Evolutionary conservation across 1,140 invertebrate genomes (phyloP), one percentile per base, ranked within the genome.

Genomic region (Drosophila mayri): DNA sequence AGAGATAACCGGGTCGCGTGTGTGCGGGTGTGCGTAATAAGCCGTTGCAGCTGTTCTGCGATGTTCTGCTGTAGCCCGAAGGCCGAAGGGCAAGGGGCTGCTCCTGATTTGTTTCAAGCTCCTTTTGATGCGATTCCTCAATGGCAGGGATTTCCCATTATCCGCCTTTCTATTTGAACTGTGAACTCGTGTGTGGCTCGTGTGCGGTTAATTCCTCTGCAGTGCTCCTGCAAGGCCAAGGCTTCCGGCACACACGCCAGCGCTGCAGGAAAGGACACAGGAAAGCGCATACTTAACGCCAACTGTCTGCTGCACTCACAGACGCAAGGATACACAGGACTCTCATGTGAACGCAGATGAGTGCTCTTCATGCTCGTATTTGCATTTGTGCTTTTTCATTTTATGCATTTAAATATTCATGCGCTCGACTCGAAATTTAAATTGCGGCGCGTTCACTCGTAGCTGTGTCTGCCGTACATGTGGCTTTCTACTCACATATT

Each of bases 351-450:
- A 46, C 59, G 22, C 75, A 57, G 55, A 76, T 68, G 73, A 68
- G 55, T 50, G 62, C 74, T 60, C 57, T 40, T 57, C 52, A 37
- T 25, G 41, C 72, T 63, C 40, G 49, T 75, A 66, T 76, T 76
- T 76, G 74, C 74, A 66, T 76, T 76, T 76, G 73, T 76, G 62
- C 74, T 66, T 76, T 76, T 76, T 76, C 47, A 76, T 76, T 76
- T 76, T 25, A 59, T 66, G 46, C 72, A 76, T 76, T 66, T 76
- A 66, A 76, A 76, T 67, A 76, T 76, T 76, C 72, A 76, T 76
- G 62, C 46, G 54, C 61, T 46, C 38, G 61, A 76, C 72, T 66
- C 46, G 40, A 76, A 76, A 76, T 76, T 76, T 59, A 76, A 76
- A 76, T 76, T 59, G 47, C 73, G 54, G 54, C 32, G 61, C 40